Evolutionary conservation across 2,888 invertebrate species (phyloP).

Genomic region (Harmothoe impar): DNA sequence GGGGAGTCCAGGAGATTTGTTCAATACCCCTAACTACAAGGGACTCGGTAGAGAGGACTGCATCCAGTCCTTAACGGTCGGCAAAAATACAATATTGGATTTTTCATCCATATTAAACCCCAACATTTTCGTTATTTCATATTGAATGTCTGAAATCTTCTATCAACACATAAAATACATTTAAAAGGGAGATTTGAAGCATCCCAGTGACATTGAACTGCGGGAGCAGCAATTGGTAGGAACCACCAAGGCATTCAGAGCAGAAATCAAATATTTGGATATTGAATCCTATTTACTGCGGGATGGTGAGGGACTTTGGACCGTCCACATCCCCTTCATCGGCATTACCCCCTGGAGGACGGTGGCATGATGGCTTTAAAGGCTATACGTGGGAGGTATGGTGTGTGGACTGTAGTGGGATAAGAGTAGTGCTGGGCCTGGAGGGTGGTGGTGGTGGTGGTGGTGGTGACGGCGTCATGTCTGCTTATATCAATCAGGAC

Average conservation of each 20-base stretch:
- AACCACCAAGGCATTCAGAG: neutral
- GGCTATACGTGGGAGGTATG: neutral
- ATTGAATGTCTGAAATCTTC: too few relatives aligned
- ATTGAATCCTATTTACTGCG: neutral
- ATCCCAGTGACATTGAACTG: too few relatives aligned
- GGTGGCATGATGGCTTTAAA: neutral
- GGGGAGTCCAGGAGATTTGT: neutral
- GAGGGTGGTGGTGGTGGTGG: neutral
- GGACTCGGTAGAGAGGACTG: too few relatives aligned
- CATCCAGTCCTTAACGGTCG: too few relatives aligned
- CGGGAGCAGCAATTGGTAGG: neutral
- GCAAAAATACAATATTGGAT: too few relatives aligned
- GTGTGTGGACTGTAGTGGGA: neutral
- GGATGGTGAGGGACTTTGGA: neutral
- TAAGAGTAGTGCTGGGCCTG: neutral
- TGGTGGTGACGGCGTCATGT: slow-evolving; percentile 41
- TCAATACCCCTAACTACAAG: neutral
- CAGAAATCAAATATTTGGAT: slow-evolving; percentile 7
- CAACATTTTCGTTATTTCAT: too few relatives aligned
- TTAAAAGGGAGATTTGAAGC: too few relatives aligned
- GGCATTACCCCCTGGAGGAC: neutral
- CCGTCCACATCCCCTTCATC: neutral
- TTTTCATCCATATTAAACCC: too few relatives aligned
- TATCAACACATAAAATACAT: too few relatives aligned
- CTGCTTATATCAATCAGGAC: slow-evolving; percentile 42